Evolutionary conservation across 1,140 invertebrate genomes (phyloP), one percentile per base, ranked within the genome.

Genomic region (Musca domestica): DNA sequence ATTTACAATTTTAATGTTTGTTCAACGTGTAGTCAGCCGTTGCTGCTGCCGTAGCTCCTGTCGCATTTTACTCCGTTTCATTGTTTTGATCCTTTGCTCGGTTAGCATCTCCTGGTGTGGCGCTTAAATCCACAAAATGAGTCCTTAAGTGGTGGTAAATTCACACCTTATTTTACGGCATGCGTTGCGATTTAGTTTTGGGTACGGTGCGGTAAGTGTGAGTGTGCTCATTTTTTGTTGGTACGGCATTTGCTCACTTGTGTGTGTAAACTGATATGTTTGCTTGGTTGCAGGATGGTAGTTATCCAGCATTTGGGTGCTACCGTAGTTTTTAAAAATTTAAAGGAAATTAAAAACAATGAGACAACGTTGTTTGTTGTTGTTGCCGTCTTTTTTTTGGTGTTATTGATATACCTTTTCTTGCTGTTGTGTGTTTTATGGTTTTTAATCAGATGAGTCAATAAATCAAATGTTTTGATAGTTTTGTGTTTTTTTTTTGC

Each of bases 131-230:
- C 54, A 17, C 30, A 58, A 30, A 58, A 58, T 58, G 54, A 58
- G 54, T 30, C 54, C 54, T 58, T 58, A 58, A 58, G 54, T 58
- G 54, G 54, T 58, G 54, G 54, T 58, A 58, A 58, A 58, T 58
- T 58, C 54, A 58, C 54, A 58, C 54, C 54, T 58, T 30, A 30
- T 30, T 30, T 30, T 30, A 30, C 9, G 27, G 27, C 9, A 30
- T 30, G 27, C 27, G 3, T 30, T 30, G 27, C 27, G 27, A 30
- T 30, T 30, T 30, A 4, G 27, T 30, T 30, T 9, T 30, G 3
- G 27, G 3, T 30, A 9, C 9, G 3, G 27, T 30, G 27, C 27
- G 3, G 27, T n/a, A 30, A n/a, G 9, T 1, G 30, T 9, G 25
- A n/a, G 25, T n/a, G 54, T 48, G 15, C 27, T 30, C 27, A 4